phyloP scores from a whole-genome alignment of 1,140 invertebrate genomes.

The Diorhabda sublineata region DNA sequence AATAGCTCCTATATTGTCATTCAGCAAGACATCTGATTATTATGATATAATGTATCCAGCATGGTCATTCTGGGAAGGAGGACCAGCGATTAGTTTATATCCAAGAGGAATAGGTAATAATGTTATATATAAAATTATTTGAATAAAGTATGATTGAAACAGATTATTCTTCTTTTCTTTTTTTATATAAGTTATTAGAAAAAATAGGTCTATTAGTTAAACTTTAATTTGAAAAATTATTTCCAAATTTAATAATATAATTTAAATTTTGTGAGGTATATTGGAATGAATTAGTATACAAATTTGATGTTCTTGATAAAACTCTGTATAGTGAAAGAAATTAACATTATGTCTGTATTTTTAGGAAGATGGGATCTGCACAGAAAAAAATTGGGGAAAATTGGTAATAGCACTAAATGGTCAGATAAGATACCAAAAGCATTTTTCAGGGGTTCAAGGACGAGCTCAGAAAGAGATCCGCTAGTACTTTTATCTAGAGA shows the following conservation, averaged over 20 bases:
- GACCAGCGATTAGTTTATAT: slow-evolving; percentile 90
- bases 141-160: neutral
- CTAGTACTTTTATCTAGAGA: slow-evolving; percentile 81
- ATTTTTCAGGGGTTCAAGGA: slow-evolving; percentile 93
- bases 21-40: slow-evolving; percentile 86
- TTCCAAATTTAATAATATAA: no score
- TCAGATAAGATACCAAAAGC: slow-evolving; percentile 67
- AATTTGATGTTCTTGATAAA: no score
- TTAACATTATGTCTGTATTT: neutral
- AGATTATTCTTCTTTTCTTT: no score
- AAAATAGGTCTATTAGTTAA: no score
- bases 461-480: slow-evolving; percentile 83
- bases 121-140: neutral
- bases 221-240: no score
- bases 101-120: slow-evolving; percentile 76
- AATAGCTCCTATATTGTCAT: slow-evolving; percentile 82
- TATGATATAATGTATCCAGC: slow-evolving; percentile 94
- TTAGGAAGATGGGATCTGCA: slow-evolving; percentile 81
- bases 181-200: no score
- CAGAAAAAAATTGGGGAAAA: slow-evolving; percentile 64
- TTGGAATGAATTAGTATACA: no score
- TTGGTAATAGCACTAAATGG: slow-evolving; percentile 69
- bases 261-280: no score
- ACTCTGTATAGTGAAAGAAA: no score
- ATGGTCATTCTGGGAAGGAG: slow-evolving; percentile 97